These are phyloP conservation scores for Castor canadensis DNA, from an alignment of 2,113 vertebrate species.

Conservation along the genomic window DNA sequence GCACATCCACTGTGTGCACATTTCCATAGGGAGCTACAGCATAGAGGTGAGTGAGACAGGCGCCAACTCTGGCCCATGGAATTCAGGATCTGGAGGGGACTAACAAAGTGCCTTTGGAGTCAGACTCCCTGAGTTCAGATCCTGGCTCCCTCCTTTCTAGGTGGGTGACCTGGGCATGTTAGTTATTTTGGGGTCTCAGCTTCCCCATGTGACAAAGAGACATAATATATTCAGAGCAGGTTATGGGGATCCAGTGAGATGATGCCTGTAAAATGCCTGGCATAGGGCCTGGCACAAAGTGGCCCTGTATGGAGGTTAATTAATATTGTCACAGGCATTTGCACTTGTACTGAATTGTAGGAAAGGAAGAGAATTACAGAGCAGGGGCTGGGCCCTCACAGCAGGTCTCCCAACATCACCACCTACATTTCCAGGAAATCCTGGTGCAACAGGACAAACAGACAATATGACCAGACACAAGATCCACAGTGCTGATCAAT, in stretches of 20 bases:
- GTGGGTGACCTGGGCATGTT: not conserved
- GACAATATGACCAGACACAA: not conserved
- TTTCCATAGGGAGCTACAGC: not conserved
- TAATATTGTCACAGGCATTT: not conserved
- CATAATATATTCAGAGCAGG: not conserved
- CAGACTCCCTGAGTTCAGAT: not conserved
- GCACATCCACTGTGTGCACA: not conserved
- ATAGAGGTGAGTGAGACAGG: not conserved
- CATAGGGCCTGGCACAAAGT: not conserved
- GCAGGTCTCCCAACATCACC: not conserved
- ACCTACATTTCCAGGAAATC: not conserved
- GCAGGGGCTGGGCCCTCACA: not conserved
- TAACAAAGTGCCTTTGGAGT: not conserved
- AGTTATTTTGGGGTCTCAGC: not conserved
- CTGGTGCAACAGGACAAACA: not conserved
- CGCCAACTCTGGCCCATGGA: not conserved
- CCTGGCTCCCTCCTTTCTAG: too few relatives aligned
- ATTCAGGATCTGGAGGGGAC: not conserved
- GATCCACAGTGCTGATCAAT: constrained; percentile 54
- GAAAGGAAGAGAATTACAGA: not conserved
- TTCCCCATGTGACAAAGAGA: not conserved
- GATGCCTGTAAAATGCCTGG: not conserved
- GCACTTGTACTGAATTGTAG: not conserved
- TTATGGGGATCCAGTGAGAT: not conserved
- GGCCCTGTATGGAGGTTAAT: not conserved